A percentile compares a stretch with the other conserved stretches of the same genome.
Evolutionary conservation across 2,888 invertebrate species (phyloP).

Genomic region (Drosophila fulvimacula): DNA sequence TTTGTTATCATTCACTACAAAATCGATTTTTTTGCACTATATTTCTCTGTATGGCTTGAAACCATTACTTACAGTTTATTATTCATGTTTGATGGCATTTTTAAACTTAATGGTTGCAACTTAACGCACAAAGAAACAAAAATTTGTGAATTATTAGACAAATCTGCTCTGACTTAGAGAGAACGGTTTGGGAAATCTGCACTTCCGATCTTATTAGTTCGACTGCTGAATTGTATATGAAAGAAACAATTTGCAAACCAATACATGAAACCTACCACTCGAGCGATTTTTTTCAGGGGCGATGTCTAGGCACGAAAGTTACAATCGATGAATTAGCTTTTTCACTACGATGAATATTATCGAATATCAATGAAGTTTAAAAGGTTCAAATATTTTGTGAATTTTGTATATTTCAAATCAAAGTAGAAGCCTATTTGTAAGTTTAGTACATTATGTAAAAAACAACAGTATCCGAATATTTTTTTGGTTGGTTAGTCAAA

Average conservation of each 20-base stretch:
- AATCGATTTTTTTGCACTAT: slow-evolving; percentile 79
- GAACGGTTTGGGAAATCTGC: slow-evolving; percentile 40
- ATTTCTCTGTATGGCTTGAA: slow-evolving; percentile 52
- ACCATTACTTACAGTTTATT: slow-evolving; percentile 85
- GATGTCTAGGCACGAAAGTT: background rate
- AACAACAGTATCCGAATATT: background rate
- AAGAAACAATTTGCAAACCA: slow-evolving; percentile 15
- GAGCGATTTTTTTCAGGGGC: slow-evolving; percentile 5
- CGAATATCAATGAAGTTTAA: background rate
- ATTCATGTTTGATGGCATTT: slow-evolving; percentile 85
- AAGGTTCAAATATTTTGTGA: background rate
- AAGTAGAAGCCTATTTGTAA: background rate
- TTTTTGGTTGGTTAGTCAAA: too few relatives aligned
- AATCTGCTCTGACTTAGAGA: slow-evolving; percentile 35
- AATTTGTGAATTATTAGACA: slow-evolving; percentile 39
- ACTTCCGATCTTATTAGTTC: slow-evolving; percentile 50
- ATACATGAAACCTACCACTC: slow-evolving; percentile 26
- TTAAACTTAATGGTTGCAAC: slow-evolving; percentile 82
- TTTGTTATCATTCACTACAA: slow-evolving; percentile 75
- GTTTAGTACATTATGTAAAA: too few relatives aligned
- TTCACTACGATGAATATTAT: background rate
- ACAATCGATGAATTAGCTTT: slow-evolving; percentile 1
- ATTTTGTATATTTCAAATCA: background rate
- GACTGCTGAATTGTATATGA: slow-evolving; percentile 51
- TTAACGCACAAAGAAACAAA: slow-evolving; percentile 77